phyloP scores from a whole-genome alignment of 2,797 vertebrate genomes.

The Anas flavirostris region DNA sequence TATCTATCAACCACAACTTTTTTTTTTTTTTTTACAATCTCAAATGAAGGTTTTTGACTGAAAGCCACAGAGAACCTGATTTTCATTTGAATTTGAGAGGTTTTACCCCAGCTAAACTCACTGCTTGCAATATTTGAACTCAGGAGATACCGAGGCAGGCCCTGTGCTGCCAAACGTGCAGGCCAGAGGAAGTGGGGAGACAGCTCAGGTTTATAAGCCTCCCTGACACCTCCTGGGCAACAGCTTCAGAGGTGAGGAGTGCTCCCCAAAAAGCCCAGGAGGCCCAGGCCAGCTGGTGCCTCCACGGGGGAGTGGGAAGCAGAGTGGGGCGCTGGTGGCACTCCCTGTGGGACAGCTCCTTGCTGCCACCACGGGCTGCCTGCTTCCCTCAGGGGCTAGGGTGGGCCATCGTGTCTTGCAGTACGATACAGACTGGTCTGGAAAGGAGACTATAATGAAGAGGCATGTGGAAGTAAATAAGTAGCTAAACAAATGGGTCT shows the following conservation, averaged over 20 bases:
- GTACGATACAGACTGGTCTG: background rate
- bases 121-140: background rate
- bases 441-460: background rate
- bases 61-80: background rate
- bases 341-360: background rate
- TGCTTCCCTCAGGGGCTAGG: background rate
- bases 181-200: background rate
- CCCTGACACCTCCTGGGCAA: background rate
- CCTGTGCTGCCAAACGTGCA: background rate
- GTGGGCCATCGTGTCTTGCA: rapidly evolving
- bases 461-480: background rate
- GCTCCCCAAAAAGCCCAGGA: background rate
- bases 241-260: background rate
- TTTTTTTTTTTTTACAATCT: no score
- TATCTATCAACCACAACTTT: rapidly evolving
- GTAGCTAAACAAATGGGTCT: background rate
- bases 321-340: rapidly evolving
- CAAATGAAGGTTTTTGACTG: background rate
- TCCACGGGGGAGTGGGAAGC: rapidly evolving
- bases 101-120: background rate
- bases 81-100: background rate
- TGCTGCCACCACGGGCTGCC: background rate
- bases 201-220: background rate
- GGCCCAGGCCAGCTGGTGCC: background rate
- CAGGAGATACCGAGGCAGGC: background rate